Base-by-base conservation (phyloP, 2,113 vertebrate species). In the Gallinago jamesoni region DNA sequence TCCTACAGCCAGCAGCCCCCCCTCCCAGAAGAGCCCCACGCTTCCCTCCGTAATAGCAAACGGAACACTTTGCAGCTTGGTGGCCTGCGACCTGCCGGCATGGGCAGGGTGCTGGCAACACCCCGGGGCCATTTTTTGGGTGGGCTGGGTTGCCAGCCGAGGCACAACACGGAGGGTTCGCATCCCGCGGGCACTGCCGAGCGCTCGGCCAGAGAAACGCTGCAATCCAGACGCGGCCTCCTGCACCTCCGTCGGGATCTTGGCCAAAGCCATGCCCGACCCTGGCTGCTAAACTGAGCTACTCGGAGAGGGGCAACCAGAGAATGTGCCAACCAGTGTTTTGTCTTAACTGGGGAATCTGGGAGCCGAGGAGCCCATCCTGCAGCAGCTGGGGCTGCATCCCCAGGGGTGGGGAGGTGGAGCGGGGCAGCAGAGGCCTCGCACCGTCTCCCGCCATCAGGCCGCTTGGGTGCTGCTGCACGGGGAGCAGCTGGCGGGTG, bases 131-230 rank as follows among this genome's bases (percentile, higher is more conserved):
- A 24, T 0, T 3, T 3, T 4, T 12, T 50, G 64, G 60, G 33
- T 1, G 0, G 21, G 35, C 33, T 52, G 55, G 10, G 16, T 21
- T 64, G 50, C 30, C 13, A 81, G 41, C 45, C 1, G 3, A 57
- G 72, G 56, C 2, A 1, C 8, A 2, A 5, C 18, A 13, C 9
- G 2, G 23, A 55, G 47, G 50, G 24, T 35, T 63, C 1, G 0
- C 41, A 7, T 39, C 56, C 72, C 12, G 1, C 0, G 3, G 18
- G 37, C 18, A 1, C 45, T 66, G 45, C 81, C 66, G 59, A 91
- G 39, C 3, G 0, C 45, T 69, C 3, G 0, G 10, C 1, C 1
- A 48, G 43, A 30, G 45, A 37, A 55, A 25, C 6, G 8, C 35
- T 70, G 19, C 3, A 1, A 43, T 72, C 20, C 59, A 73, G 73